Conservation (phyloP, 92 coral and sea anemone species). For the Metridium senile region DNA sequence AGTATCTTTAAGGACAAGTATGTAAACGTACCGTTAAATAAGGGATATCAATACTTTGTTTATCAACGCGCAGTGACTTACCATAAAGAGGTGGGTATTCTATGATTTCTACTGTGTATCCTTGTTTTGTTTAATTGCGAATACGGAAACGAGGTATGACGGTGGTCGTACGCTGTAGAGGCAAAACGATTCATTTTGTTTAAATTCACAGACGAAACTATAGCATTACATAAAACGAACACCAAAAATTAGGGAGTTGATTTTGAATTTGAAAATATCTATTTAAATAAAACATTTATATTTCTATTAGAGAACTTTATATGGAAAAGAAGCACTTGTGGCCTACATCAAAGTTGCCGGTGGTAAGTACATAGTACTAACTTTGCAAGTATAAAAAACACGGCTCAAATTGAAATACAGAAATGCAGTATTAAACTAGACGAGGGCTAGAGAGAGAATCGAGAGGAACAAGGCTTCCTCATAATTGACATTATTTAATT, state of each 20-base stretch:
- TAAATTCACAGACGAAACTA: background rate
- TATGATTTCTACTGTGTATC: no score
- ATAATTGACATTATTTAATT: no score
- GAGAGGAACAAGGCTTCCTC: no score
- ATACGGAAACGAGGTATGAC: no score
- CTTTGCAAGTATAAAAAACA: background rate
- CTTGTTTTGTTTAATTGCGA: no score
- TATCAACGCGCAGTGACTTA: slow-evolving; percentile 19
- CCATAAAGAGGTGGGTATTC: background rate
- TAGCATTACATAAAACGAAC: background rate
- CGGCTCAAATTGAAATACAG: no score
- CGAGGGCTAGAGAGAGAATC: no score
- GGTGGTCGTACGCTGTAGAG: no score
- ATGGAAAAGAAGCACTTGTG: slow-evolving; percentile 16
- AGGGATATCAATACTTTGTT: slow-evolving; percentile 5
- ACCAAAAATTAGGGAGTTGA: no score
- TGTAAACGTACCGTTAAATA: background rate
- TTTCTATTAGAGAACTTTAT: background rate
- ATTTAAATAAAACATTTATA: no score
- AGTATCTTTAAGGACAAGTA: slow-evolving; percentile 14
- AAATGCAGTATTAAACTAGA: no score
- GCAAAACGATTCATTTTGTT: background rate
- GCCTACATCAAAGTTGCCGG: slow-evolving; percentile 12
- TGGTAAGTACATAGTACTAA: slow-evolving; percentile 3
- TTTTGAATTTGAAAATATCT: no score